Evolutionary conservation across 2,797 vertebrate genomes (phyloP).

Genomic region (Carcharodon carcharias): DNA sequence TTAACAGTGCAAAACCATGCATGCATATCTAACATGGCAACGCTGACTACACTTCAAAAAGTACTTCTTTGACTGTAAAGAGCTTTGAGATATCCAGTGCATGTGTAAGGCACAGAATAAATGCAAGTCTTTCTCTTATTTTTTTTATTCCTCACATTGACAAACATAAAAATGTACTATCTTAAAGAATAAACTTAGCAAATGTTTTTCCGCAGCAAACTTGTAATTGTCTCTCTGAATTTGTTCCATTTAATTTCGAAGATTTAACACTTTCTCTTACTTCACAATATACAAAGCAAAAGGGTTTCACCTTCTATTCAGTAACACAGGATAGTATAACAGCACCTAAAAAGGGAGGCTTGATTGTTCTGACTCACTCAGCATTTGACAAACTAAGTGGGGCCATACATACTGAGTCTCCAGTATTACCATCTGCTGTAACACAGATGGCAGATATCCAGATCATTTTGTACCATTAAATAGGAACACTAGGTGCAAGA

Average conservation of each 20-base stretch:
- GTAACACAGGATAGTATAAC: neutral
- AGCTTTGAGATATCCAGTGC: neutral
- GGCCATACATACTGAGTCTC: neutral
- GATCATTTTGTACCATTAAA: neutral
- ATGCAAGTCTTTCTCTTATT: neutral
- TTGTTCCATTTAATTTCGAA: neutral
- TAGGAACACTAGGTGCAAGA: neutral
- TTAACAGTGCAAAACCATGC: neutral
- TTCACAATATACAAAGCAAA: neutral
- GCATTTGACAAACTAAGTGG: neutral
- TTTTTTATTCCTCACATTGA: neutral
- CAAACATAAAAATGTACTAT: neutral
- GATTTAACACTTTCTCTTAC: neutral
- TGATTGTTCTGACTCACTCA: neutral
- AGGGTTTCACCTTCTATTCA: neutral
- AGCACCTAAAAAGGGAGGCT: neutral
- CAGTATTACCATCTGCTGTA: neutral
- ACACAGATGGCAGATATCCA: constrained; percentile 23
- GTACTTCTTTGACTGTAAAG: neutral
- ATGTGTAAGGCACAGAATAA: neutral
- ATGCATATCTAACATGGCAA: neutral
- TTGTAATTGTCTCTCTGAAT: neutral
- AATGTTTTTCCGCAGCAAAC: neutral
- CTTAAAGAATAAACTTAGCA: neutral
- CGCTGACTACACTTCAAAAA: too few species aligned